Percentiles rank a stretch among this genome's conserved stretches.
These are phyloP conservation scores for Helleia helle DNA, from an alignment of 2,888 invertebrate genomes.

Conservation along the genomic window DNA sequence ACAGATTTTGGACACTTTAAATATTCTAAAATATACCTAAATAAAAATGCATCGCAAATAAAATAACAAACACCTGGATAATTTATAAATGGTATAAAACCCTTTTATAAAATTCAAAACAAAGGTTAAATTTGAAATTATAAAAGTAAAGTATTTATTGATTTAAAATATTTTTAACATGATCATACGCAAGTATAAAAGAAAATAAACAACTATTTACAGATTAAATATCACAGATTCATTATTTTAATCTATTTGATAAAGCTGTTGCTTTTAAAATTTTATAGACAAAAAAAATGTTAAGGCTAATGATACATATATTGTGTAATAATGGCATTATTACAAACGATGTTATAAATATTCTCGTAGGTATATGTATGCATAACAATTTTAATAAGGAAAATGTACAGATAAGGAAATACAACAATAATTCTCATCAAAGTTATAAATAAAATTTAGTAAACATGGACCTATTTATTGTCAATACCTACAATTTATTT, in stretches of 20 bases:
- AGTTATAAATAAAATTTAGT: no score
- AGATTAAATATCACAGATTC: conserved; percentile 15
- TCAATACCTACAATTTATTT: no score
- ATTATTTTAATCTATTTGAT: background rate
- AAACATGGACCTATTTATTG: no score
- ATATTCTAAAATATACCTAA: conserved; percentile 57
- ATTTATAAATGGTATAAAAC: conserved; percentile 39
- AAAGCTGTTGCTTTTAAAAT: no score
- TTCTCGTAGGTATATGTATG: no score
- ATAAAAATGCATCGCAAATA: conserved; percentile 56
- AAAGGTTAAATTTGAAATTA: conserved; percentile 26
- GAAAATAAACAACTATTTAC: conserved; percentile 12
- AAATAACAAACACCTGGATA: conserved; percentile 43
- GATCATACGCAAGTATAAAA: conserved; percentile 11
- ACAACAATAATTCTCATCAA: no score
- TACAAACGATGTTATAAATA: no score
- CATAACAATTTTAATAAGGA: no score
- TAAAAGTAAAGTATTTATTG: conserved; percentile 15
- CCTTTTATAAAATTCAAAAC: conserved; percentile 34
- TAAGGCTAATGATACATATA: no score
- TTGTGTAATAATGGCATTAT: no score
- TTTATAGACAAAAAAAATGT: no score
- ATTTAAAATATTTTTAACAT: conserved; percentile 12
- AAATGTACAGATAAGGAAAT: no score
- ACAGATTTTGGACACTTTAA: conserved; percentile 35